Evolutionary conservation across 2,113 vertebrate genomes (phyloP).

Genomic region (Mustelus asterias): DNA sequence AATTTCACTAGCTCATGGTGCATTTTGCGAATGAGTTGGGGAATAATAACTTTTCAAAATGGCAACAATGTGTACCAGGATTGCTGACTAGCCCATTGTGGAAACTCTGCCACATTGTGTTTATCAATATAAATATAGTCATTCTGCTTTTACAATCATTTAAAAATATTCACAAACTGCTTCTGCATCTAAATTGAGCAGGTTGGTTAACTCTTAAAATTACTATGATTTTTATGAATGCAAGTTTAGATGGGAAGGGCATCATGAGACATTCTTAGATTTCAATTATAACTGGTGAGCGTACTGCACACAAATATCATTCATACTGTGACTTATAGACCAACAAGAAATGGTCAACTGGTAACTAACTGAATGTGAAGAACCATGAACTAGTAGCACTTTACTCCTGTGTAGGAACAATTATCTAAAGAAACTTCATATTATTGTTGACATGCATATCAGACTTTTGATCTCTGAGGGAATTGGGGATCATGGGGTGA

Average conservation of each 20-base stretch:
- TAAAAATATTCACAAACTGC: background rate
- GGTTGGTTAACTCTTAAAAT: conserved; percentile 42
- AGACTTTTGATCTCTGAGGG: too few species aligned
- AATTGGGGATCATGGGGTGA: too few species aligned
- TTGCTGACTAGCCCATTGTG: too few species aligned
- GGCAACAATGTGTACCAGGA: too few species aligned
- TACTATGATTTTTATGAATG: conserved; percentile 33
- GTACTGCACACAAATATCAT: background rate
- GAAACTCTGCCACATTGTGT: background rate
- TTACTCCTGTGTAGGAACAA: background rate
- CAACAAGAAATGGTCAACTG: background rate
- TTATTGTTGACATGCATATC: background rate
- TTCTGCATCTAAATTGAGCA: background rate
- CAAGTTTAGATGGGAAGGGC: background rate
- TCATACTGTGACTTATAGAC: background rate
- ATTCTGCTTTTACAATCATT: background rate
- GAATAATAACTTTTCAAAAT: too few species aligned
- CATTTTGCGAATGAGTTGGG: too few species aligned
- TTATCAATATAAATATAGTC: background rate
- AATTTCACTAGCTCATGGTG: too few species aligned
- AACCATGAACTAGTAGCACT: background rate
- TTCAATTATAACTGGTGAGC: background rate
- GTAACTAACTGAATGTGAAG: background rate
- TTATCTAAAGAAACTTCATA: background rate
- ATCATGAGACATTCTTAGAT: background rate